phyloP scores from a whole-genome alignment of 1,140 invertebrate genomes.

The Brachionus rubens region DNA sequence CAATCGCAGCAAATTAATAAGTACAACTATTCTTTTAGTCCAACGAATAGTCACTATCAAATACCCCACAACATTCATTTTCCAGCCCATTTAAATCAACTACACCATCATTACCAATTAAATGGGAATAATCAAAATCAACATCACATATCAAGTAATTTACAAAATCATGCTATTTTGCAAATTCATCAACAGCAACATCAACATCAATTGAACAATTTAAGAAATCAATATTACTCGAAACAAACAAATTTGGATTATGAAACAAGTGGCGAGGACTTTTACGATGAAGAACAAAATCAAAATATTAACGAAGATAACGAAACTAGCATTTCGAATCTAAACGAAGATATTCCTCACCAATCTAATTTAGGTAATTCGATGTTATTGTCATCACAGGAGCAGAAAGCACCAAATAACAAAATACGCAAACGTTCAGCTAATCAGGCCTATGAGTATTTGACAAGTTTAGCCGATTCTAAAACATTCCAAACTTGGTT shows the following conservation, averaged over 20 bases:
- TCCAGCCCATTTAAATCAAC: neutral
- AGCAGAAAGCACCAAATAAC: neutral
- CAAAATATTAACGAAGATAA: neutral
- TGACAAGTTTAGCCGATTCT: constrained; percentile 36
- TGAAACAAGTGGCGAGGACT: neutral
- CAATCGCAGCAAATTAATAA: neutral
- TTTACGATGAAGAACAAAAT: neutral
- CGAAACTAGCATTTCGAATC: neutral
- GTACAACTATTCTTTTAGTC: constrained; percentile 10
- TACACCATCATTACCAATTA: neutral
- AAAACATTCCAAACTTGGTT: constrained; percentile 43
- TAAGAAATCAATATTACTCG: constrained; percentile 4
- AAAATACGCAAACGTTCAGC: constrained; percentile 37
- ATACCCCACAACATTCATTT: neutral
- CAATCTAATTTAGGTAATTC: neutral
- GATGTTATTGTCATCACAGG: neutral
- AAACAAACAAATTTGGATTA: constrained; percentile 25
- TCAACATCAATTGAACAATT: constrained; percentile 17
- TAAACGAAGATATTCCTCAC: neutral
- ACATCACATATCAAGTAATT: neutral
- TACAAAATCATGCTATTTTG: neutral
- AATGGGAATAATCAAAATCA: neutral
- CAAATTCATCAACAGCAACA: constrained; percentile 1
- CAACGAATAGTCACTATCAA: constrained; percentile 1
- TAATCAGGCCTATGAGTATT: constrained; percentile 41